Evolutionary conservation across 2,797 vertebrate species (phyloP).

Genomic region (Threskiornis aethiopicus): DNA sequence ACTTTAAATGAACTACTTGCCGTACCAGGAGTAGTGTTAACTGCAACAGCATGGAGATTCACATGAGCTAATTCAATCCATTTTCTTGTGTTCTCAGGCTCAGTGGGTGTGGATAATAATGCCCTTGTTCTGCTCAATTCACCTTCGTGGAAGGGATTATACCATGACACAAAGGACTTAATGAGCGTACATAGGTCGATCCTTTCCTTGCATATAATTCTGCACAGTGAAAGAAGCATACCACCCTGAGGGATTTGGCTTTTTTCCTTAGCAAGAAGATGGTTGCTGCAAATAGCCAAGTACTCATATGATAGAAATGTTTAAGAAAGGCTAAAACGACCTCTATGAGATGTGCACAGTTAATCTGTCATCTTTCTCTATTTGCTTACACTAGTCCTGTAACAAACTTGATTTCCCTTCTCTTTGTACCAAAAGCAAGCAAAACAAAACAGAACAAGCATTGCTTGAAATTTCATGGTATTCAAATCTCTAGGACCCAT

Average conservation of each 20-base stretch:
- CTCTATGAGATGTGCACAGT: not conserved
- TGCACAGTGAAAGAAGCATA: not conserved
- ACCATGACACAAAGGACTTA: not conserved
- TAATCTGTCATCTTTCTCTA: not conserved
- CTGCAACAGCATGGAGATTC: not conserved
- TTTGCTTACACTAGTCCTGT: not conserved
- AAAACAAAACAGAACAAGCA: not conserved
- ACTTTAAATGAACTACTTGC: not conserved
- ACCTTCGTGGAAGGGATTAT: not conserved
- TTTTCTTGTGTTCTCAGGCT: not conserved
- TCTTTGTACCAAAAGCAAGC: not conserved
- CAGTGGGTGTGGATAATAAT: not conserved
- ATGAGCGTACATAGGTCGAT: not conserved
- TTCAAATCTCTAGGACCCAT: not conserved
- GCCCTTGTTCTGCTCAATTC: not conserved
- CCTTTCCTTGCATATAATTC: not conserved
- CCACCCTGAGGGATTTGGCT: not conserved
- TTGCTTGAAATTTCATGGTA: not conserved
- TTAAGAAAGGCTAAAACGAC: not conserved
- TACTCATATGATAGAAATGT: not conserved
- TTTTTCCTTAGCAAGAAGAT: not conserved
- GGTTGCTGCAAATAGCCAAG: not conserved
- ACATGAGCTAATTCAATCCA: not conserved
- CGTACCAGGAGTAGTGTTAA: not conserved
- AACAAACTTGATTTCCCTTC: not conserved